A percentile compares a stretch with the other conserved stretches of the same genome.
phyloP scores from a whole-genome alignment of 2,113 vertebrate genomes.

The Rhinoptilus africanus region DNA sequence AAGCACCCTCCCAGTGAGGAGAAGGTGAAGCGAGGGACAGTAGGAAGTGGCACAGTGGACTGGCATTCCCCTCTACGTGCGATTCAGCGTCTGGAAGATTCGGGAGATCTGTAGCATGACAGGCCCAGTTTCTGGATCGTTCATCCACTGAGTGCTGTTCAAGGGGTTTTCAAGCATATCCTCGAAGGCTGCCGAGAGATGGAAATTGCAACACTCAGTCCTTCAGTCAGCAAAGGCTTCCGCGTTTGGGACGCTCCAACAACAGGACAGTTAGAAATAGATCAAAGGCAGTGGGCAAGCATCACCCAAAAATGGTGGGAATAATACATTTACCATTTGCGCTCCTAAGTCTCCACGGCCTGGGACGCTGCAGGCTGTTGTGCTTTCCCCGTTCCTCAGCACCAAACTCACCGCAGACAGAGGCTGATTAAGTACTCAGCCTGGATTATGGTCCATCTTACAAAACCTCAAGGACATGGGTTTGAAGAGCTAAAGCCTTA shows the following conservation, averaged over 20 bases:
- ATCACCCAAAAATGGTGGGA: background rate
- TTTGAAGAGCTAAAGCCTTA: background rate
- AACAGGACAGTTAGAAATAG: background rate
- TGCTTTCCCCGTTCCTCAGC: background rate
- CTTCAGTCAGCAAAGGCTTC: background rate
- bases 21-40: background rate
- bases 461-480: background rate
- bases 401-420: background rate
- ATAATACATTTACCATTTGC: background rate
- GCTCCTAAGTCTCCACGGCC: background rate
- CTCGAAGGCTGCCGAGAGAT: slow-evolving; percentile 83
- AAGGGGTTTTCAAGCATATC: slow-evolving; percentile 99
- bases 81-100: slow-evolving; percentile 98
- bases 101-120: slow-evolving; percentile 99
- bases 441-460: background rate
- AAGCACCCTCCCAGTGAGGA: background rate
- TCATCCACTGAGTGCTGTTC: slow-evolving; percentile 99
- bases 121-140: slow-evolving; percentile 95
- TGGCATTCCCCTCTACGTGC: slow-evolving; percentile 80
- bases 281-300: background rate
- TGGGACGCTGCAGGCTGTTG: background rate
- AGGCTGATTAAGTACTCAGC: background rate
- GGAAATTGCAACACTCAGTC: background rate
- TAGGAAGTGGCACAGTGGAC: background rate
- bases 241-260: background rate